Base-by-base conservation (phyloP, 2,113 vertebrate species). In the Mastomys coucha region DNA sequence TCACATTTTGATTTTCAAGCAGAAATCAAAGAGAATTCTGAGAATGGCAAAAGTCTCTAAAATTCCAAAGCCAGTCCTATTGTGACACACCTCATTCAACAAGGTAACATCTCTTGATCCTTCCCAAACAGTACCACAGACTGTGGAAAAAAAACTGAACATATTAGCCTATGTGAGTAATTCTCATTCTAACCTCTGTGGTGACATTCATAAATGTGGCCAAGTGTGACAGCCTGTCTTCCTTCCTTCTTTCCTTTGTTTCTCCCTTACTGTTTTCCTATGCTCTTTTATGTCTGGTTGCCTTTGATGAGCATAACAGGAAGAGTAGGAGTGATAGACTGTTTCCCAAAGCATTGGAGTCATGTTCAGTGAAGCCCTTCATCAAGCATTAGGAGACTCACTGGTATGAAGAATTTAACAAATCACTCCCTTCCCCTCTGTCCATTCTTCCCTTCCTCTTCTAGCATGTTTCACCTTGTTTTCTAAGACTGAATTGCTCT, bases 61-160 rank as follows among this genome's bases (percentile, higher is more conserved):
- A 56, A 80, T 9, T 33, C 20, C 51, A 36, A 36, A 56, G 14
- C 51, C 2, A 36, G 31, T 56, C 14, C 31, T 17, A 2, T 56
- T 31, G 31, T 56, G 51, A 80, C 28, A 51, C 45, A 51, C 45
- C 45, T 78, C 45, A 16, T 33, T 78, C 28, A 78, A 53, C 76
- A 78, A 53, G 49, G 49, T 53, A 49, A 78, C 49, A 51, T 31
- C 14, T 51, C 76, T 49, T 78, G 14, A 56, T 58, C 17, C 51
- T n/a, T n/a, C 58, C 33, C 19, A 24, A 81, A 81, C 1, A 58
- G 33, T 58, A 58, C 49, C 53, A 58, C 10, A 24, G 56, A n/a
- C 9, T n/a, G 36, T 2, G 4, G 16, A 10, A n/a, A 56, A n/a
- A 11, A n/a, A 7, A 0, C 9, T n/a, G n/a, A 81, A n/a, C 77